Evolutionary conservation across 2,113 vertebrate species (phyloP).

Genomic region (Ptilorrhoa leucosticta): DNA sequence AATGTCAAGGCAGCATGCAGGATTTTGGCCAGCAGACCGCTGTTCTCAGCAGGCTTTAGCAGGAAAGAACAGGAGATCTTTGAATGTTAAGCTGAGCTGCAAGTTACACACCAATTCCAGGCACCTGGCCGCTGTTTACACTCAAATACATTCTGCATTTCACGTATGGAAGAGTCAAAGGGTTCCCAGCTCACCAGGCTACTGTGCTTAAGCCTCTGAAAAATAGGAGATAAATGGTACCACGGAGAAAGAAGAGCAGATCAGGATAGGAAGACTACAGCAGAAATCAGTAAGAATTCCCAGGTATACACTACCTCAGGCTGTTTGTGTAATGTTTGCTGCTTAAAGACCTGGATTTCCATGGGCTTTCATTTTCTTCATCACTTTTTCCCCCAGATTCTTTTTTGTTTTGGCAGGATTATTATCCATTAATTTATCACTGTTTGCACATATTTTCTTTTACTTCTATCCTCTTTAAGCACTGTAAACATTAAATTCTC

Average conservation of each 20-base stretch:
- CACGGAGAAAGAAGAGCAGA: neutral
- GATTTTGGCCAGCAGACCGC: neutral
- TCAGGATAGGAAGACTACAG: neutral
- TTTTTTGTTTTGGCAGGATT: neutral
- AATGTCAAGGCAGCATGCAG: accelerated
- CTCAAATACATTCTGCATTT: neutral
- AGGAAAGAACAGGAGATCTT: neutral
- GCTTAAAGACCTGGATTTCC: neutral
- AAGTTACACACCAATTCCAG: neutral
- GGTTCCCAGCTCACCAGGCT: neutral
- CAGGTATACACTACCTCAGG: neutral
- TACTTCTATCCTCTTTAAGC: neutral
- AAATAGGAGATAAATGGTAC: neutral
- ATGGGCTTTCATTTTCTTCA: neutral
- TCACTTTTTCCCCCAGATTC: neutral
- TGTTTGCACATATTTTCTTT: neutral
- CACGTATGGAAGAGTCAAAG: neutral
- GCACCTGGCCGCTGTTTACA: neutral
- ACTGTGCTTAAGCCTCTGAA: neutral
- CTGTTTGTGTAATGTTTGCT: neutral
- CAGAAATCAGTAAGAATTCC: neutral
- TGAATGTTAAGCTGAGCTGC: neutral
- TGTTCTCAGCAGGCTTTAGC: neutral
- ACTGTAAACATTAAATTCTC: neutral
- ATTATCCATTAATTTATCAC: neutral